Percentiles rank a stretch among this genome's conserved stretches.
These are phyloP conservation scores for Aplodontia rufa DNA, from an alignment of 2,113 vertebrate species.

Conservation along the genomic window DNA sequence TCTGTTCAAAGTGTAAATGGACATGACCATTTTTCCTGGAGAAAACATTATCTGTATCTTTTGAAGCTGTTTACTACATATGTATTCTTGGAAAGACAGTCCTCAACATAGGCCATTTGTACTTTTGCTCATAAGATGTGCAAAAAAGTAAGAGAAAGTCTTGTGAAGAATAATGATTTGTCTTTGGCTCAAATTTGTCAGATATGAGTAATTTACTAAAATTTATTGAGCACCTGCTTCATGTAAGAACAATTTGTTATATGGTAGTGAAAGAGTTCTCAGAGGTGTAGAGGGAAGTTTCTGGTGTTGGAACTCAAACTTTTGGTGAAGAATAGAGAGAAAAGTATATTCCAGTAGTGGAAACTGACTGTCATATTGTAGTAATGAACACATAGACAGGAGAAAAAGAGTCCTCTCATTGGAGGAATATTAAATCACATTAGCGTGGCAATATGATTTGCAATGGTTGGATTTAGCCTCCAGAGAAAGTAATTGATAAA, in stretches of 20 bases:
- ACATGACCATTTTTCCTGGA: background rate
- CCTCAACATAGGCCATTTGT: background rate
- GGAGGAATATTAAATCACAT: background rate
- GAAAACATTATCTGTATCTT: background rate
- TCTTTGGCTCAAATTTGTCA: background rate
- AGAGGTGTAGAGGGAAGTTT: background rate
- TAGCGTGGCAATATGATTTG: background rate
- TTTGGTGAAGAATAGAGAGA: background rate
- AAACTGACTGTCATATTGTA: background rate
- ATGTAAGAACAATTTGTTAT: background rate
- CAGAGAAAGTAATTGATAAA: slow-evolving; percentile 3
- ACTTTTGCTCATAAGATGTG: background rate
- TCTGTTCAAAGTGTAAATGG: background rate
- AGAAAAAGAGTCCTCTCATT: background rate
- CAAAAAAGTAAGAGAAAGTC: background rate
- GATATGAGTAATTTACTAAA: background rate
- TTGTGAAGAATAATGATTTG: background rate
- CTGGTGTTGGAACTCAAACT: background rate
- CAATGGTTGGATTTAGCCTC: background rate
- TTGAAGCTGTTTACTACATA: background rate
- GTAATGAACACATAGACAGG: background rate
- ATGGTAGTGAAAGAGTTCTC: background rate
- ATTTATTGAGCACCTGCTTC: background rate
- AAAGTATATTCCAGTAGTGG: background rate
- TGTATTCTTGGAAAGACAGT: background rate